A percentile compares a stretch with the other conserved stretches of the same genome.
phyloP scores from a whole-genome alignment of 53 echinoderm and acorn worm genomes.

The Actinopyga echinites region DNA sequence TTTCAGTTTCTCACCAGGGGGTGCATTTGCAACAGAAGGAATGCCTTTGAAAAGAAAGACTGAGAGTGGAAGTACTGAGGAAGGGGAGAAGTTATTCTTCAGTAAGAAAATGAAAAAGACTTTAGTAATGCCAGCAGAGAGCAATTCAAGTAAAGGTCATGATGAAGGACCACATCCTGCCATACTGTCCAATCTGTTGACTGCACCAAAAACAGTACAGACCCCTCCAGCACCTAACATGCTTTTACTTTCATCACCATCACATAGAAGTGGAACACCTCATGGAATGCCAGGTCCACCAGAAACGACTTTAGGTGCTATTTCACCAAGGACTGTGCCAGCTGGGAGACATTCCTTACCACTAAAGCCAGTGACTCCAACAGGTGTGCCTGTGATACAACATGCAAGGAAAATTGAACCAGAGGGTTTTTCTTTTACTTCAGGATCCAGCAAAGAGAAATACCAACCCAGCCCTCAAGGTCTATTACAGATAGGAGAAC shows the following conservation, averaged over 20 bases:
- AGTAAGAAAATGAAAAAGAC: conserved; percentile 40
- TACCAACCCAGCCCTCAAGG: conserved; percentile 52
- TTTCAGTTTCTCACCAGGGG: not conserved
- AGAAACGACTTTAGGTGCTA: not conserved
- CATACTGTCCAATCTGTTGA: conserved; percentile 22
- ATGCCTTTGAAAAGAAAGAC: conserved; percentile 13
- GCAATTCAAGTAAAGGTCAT: not conserved
- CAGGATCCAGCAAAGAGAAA: conserved; percentile 37
- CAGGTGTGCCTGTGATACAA: conserved; percentile 89
- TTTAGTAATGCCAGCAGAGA: conserved; percentile 10
- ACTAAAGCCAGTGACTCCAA: conserved; percentile 3
- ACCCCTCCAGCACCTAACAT: not conserved
- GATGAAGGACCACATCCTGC: conserved; percentile 8
- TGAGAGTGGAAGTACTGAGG: not conserved
- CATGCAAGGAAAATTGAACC: conserved; percentile 60
- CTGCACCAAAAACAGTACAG: not conserved
- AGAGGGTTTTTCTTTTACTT: not conserved
- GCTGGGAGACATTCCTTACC: not conserved
- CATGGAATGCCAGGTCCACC: not conserved
- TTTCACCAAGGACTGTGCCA: not conserved
- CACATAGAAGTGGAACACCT: not conserved
- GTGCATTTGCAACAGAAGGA: not conserved
- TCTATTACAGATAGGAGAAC: conserved; percentile 38
- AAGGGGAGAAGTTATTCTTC: conserved; percentile 4
- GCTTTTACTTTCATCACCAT: conserved; percentile 4